Conservation (phyloP, 2,888 invertebrate species). For the Augochlorella aurata region DNA sequence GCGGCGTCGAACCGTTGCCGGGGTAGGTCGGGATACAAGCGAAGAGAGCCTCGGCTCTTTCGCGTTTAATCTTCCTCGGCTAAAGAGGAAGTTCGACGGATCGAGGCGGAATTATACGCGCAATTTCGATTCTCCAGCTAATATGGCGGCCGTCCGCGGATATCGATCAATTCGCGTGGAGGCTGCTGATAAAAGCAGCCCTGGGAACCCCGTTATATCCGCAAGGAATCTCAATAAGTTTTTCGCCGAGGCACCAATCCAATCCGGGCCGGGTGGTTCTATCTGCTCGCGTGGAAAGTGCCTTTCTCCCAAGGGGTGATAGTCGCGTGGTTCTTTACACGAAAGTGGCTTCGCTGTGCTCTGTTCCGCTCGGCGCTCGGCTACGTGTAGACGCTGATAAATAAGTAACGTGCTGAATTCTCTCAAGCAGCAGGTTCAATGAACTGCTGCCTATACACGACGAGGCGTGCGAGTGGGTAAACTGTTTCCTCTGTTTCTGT, state of each 20-base stretch:
- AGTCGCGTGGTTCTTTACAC: slow-evolving; percentile 56
- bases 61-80: slow-evolving; percentile 32
- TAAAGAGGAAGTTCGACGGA: neutral
- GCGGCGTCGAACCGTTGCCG: neutral
- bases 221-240: slow-evolving; percentile 70
- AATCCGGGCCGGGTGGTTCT: slow-evolving; percentile 66
- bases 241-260: slow-evolving; percentile 66
- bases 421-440: slow-evolving; percentile 63
- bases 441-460: slow-evolving; percentile 39
- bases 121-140: slow-evolving; percentile 44
- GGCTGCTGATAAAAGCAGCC: slow-evolving; percentile 40
- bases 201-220: slow-evolving; percentile 57
- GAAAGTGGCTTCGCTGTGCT: slow-evolving; percentile 15
- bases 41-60: neutral
- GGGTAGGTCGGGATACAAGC: neutral
- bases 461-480: neutral
- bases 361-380: neutral
- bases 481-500: slow-evolving; percentile 38
- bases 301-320: slow-evolving; percentile 62
- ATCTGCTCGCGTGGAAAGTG: slow-evolving; percentile 65
- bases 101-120: slow-evolving; percentile 31
- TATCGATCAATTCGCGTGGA: slow-evolving; percentile 59
- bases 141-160: slow-evolving; percentile 36
- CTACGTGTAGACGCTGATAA: slow-evolving; percentile 63
- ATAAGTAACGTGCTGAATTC: slow-evolving; percentile 68